Base-by-base conservation (phyloP, 1,140 invertebrate genomes). In the Mamestra configurata region DNA sequence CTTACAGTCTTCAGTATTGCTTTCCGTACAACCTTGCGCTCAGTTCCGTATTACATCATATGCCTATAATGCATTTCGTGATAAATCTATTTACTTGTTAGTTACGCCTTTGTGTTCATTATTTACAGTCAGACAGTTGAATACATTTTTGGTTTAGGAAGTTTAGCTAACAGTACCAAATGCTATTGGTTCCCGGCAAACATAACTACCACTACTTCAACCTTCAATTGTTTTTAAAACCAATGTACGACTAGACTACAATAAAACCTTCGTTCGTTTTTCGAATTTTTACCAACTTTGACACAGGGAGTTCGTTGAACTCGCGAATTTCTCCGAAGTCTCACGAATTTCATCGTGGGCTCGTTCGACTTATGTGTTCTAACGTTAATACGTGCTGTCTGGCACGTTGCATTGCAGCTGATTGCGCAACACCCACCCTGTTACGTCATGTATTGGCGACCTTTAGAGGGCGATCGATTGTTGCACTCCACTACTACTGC, bases 21-120 rank as follows among this genome's bases (percentile, higher is more conserved):
- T 88, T 93, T 93, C 92, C 93, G 92, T 91, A 86, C 82, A 88
- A 86, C 93, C 93, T 94, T 94, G 92, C 81, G 35, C 43, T 80
- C 37, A 90, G 88, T 94, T 94, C 93, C 93, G 86, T 83, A 94
- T 94, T 94, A 94, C 92, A 91, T 94, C 92, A 94, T 87, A 84
- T 84, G 84, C 78, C 77, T 84, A 86, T 84, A 89, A 86, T 89
- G 88, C 91, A 90, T 84, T 92, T 88, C 84, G 85, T 72, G 70
- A 76, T 85, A 86, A 82, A 72, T 51, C 79, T 82, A 43, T 84
- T 84, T 85, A 83, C 86, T 81, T 86, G 80, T 84, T 82, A 72
- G 82, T 79, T 85, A 86, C 72, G 88, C 81, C 85, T 87, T 88
- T 90, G 90, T 92, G 88, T 87, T 77, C 46, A 20, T 40, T 53